phyloP scores from a whole-genome alignment of 2,113 vertebrate genomes.

The Colinus virginianus region DNA sequence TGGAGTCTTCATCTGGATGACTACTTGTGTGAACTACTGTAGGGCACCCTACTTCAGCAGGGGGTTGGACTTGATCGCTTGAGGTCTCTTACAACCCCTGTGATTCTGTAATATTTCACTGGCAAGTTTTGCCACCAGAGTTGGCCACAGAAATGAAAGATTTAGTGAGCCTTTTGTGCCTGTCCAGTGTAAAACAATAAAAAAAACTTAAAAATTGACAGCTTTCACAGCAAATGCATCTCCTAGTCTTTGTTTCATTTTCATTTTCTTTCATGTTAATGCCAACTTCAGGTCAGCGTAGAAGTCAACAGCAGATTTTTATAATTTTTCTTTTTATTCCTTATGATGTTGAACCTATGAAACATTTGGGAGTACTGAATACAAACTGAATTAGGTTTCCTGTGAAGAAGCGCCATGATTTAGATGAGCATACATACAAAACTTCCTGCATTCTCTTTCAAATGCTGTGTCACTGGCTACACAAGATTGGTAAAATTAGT shows the following conservation, averaged over 20 bases:
- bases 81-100: too few species aligned
- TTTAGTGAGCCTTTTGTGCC: background rate
- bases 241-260: background rate
- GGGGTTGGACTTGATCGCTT: too few species aligned
- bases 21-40: too few species aligned
- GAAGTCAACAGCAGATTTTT: background rate
- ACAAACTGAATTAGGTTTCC: background rate
- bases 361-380: background rate
- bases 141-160: background rate
- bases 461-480: background rate
- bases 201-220: background rate
- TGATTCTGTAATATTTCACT: background rate
- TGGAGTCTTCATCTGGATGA: too few species aligned
- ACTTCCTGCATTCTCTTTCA: background rate
- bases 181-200: background rate
- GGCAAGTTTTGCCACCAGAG: background rate
- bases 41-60: too few species aligned
- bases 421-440: background rate
- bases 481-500: background rate
- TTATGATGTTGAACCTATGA: background rate
- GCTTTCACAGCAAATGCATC: background rate
- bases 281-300: background rate
- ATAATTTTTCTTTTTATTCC: background rate
- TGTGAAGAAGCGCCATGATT: accelerated
- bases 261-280: background rate